phyloP scores from a whole-genome alignment of 2,888 invertebrate species.

The Anagyrus pseudococci region DNA sequence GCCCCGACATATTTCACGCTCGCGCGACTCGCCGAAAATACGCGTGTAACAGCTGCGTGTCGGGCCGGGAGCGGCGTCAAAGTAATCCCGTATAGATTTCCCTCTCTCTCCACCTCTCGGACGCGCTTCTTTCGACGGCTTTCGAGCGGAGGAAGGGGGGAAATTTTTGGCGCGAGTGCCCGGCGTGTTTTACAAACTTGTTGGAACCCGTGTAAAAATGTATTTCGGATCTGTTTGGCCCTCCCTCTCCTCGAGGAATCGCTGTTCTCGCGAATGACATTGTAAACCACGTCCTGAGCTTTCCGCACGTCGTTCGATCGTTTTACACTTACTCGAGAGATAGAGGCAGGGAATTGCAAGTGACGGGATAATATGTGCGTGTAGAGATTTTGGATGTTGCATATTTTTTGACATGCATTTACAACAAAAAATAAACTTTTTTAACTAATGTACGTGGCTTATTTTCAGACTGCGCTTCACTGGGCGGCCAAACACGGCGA shows the following conservation, averaged over 20 bases:
- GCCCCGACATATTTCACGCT: conserved; percentile 45
- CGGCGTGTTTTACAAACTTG: conserved; percentile 30
- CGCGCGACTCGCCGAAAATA: conserved; percentile 50
- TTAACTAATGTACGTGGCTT: conserved; percentile 34
- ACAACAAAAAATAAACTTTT: no score
- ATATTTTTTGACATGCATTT: neutral
- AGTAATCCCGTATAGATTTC: conserved; percentile 14
- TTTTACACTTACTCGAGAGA: no score
- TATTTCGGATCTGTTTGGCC: neutral
- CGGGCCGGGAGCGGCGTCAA: neutral
- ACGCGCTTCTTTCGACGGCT: neutral
- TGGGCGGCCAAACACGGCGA: conserved; percentile 97
- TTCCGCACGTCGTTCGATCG: neutral
- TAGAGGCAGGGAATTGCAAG: no score
- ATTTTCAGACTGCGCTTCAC: conserved; percentile 87
- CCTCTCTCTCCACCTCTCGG: conserved; percentile 1
- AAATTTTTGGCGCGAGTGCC: conserved; percentile 15
- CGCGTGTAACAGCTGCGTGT: conserved; percentile 32
- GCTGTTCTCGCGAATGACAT: neutral
- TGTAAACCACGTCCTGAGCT: neutral
- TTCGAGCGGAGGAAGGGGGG: neutral
- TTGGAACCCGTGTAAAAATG: conserved; percentile 23
- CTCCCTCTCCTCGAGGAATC: neutral
- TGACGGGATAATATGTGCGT: no score
- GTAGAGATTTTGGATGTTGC: neutral